Conservation (phyloP, 2,797 vertebrate species). For the Tenualosa ilisha region DNA sequence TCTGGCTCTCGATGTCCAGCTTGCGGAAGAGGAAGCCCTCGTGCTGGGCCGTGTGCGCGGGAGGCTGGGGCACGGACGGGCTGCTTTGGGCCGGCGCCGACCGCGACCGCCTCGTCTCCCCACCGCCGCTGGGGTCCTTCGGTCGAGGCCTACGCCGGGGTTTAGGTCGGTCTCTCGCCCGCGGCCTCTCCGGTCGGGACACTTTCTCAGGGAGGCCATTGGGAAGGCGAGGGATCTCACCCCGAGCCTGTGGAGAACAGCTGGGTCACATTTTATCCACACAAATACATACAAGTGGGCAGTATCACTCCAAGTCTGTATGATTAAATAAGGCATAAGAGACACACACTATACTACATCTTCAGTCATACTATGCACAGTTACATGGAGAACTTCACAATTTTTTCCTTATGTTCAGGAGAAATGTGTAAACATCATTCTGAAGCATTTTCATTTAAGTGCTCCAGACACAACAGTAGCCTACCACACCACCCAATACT, state of each 20-base stretch:
- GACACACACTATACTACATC: too few relatives aligned
- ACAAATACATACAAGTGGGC: neutral
- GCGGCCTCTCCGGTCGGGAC: slow-evolving; percentile 84
- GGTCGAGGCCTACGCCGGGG: slow-evolving; percentile 86
- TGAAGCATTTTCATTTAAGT: neutral
- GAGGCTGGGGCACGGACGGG: slow-evolving; percentile 69
- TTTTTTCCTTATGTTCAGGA: neutral
- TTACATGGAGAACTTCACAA: neutral
- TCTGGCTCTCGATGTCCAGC: slow-evolving; percentile 87
- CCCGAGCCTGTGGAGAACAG: slow-evolving; percentile 70
- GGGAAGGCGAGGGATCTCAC: slow-evolving; percentile 77
- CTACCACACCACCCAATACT: neutral
- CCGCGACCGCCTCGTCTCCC: slow-evolving; percentile 82
- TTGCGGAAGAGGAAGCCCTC: slow-evolving; percentile 94
- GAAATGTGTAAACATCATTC: neutral
- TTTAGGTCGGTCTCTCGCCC: slow-evolving; percentile 89
- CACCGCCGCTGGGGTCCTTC: slow-evolving; percentile 74
- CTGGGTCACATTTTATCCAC: neutral
- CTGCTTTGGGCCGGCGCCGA: slow-evolving; percentile 84
- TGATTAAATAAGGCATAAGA: too few relatives aligned
- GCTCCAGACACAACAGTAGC: neutral
- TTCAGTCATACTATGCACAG: too few relatives aligned
- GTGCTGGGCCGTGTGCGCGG: slow-evolving; percentile 81
- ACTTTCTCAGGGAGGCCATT: slow-evolving; percentile 84
- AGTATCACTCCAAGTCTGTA: neutral